phyloP scores from a whole-genome alignment of 2,797 vertebrate genomes.

The Squalus acanthias region DNA sequence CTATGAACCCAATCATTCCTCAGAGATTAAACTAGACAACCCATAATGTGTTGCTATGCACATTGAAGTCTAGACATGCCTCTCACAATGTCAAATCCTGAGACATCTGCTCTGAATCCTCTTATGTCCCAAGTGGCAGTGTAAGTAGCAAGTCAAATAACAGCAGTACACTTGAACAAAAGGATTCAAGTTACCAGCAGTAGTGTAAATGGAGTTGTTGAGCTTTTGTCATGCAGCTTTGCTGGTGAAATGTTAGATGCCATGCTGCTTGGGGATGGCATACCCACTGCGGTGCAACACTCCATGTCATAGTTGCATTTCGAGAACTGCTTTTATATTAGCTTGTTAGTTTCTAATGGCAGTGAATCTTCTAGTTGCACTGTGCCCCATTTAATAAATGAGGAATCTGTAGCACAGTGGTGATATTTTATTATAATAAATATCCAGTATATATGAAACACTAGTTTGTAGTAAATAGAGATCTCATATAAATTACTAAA shows the following conservation, averaged over 20 bases:
- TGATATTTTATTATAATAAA: neutral
- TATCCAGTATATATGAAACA: neutral
- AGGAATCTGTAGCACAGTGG: neutral
- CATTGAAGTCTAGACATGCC: neutral
- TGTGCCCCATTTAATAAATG: neutral
- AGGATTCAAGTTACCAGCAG: neutral
- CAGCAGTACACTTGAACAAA: conserved; percentile 3
- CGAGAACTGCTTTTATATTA: neutral
- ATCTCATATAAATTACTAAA: neutral
- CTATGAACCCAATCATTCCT: neutral
- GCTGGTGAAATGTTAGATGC: neutral
- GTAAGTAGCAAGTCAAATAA: conserved; percentile 6
- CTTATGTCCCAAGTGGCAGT: neutral
- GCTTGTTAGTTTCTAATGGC: conserved; percentile 8
- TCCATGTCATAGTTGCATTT: neutral
- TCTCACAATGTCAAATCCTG: conserved; percentile 14
- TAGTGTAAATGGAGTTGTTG: neutral
- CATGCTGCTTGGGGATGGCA: neutral
- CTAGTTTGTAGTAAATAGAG: neutral
- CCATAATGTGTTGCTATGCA: neutral
- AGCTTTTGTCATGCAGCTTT: neutral
- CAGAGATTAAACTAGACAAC: neutral
- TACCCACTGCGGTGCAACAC: neutral
- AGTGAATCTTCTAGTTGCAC: neutral
- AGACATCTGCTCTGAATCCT: neutral